Evolutionary conservation across 2,113 vertebrate genomes (phyloP).

Genomic region (Loxodonta africana): DNA sequence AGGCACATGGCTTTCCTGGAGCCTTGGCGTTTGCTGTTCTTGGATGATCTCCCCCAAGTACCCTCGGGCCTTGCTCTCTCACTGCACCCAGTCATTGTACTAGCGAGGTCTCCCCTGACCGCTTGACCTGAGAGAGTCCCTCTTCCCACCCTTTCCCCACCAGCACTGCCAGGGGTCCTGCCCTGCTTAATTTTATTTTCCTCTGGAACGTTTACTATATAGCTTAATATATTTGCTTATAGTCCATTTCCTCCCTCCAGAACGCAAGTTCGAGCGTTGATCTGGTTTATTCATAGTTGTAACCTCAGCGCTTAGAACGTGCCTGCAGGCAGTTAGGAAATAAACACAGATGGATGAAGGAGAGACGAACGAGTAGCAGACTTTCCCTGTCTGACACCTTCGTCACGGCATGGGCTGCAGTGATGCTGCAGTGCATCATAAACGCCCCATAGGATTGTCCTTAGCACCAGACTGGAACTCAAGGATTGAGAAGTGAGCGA

Average conservation of each 20-base stretch:
- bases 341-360: not conserved
- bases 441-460: not conserved
- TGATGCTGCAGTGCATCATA: not conserved
- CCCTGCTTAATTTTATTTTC: not conserved
- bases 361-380: not conserved
- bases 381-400: not conserved
- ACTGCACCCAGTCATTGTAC: not conserved
- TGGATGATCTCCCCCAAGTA: not conserved
- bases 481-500: not conserved
- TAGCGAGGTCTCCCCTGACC: not conserved
- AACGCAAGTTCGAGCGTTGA: not conserved
- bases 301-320: not conserved
- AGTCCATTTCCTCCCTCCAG: not conserved
- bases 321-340: not conserved
- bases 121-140: too few relatives aligned
- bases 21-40: not conserved
- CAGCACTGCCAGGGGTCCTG: not conserved
- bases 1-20: not conserved
- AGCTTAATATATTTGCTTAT: too few relatives aligned
- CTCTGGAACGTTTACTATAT: not conserved
- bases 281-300: not conserved
- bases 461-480: not conserved
- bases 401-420: accelerated
- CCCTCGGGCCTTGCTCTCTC: not conserved
- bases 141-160: not conserved